Evolutionary conservation across 2,113 vertebrate genomes (phyloP), one percentile per base, ranked within the genome.

Genomic region (Regulus satrapa): DNA sequence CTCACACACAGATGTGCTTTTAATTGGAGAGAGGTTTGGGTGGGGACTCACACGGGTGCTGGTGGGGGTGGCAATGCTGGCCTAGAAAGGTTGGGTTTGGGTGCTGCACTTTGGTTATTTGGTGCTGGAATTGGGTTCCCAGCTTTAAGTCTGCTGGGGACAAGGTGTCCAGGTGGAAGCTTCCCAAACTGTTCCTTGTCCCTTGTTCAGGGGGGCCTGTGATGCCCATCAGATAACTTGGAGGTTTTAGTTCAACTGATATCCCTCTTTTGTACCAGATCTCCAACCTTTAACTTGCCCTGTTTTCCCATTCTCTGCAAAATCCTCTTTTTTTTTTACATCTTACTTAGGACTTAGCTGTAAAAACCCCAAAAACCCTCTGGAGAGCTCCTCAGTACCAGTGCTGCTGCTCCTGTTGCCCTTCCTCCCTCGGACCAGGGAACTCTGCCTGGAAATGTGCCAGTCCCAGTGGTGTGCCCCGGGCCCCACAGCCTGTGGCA

Each of bases 11-110:
- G 29, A 12, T 1, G 0, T 54, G 54, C 6, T 13, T 67, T 62
- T 40, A 62, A 23, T 5, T 43, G 59, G 41, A 34, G 36, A 9
- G 61, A 34, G 28, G 8, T 41, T 41, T 51, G 67, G 8, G 41
- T 21, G n/a, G 31, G 74, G 40, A 1, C 14, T 51, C 9, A 7
- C 54, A 3, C 1, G 0, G 10, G 54, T 13, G 8, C 46, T 29
- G 73, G 14, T 51, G 51, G 34, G 52, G 34, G 9, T 8, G 88
- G 45, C 85, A 93, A 43, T 11, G 13, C 26, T 29, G 55, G 18
- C 29, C 45, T 38, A 0, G 43, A 10, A 55, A 24, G 0, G 5
- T 10, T 5, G 32, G 38, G 7, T 49, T 92, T 17, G 38, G 69
- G 7, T 3, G 12, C 18, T 66, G 38, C 4, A 19, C 19, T 46